These are phyloP conservation scores for Galeopterus variegatus DNA, from an alignment of 2,113 vertebrate species.

Conservation along the genomic window DNA sequence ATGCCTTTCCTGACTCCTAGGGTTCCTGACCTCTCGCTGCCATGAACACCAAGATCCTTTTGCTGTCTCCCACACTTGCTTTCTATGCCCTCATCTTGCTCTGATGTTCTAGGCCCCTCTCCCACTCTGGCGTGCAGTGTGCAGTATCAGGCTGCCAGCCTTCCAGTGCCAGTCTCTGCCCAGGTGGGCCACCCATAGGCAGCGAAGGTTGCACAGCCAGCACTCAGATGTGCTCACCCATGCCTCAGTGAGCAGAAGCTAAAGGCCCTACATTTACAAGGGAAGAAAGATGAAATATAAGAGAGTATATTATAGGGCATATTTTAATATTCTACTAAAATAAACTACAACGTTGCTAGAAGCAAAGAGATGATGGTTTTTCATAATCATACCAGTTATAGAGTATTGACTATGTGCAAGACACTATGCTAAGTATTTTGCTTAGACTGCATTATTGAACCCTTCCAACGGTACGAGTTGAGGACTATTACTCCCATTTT, in stretches of 20 bases:
- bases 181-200: background rate
- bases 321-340: background rate
- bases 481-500: background rate
- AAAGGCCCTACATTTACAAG: background rate
- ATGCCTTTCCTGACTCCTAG: background rate
- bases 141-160: accelerated
- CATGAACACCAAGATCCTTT: background rate
- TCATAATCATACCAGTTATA: background rate
- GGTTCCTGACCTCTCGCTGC: background rate
- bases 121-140: too few relatives aligned
- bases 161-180: too few relatives aligned
- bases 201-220: background rate
- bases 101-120: background rate
- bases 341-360: background rate
- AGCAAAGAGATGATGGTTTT: background rate
- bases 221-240: background rate
- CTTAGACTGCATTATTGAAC: background rate
- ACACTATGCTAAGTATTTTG: background rate
- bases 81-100: background rate
- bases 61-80: background rate
- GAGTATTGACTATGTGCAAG: background rate
- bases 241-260: background rate
- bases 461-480: background rate
- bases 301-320: background rate
- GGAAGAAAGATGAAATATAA: background rate